These are phyloP conservation scores for Nyctibius bracteatus DNA, from an alignment of 2,113 vertebrate species.

Conservation along the genomic window DNA sequence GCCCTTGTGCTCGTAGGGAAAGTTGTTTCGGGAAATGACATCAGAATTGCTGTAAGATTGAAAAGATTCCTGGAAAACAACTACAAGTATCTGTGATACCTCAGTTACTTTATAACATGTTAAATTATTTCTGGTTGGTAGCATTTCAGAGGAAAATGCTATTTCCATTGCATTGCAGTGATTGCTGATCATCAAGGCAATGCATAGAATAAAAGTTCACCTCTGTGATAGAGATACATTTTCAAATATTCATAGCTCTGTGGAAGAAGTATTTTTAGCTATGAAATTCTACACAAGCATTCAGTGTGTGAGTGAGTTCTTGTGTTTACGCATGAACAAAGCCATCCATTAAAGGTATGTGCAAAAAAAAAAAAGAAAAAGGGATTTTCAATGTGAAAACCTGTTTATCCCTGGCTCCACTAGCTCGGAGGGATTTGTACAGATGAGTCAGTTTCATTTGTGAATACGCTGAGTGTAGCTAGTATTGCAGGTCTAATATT, in stretches of 20 bases:
- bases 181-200: background rate
- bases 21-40: background rate
- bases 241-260: constrained; percentile 29
- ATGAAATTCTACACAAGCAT: background rate
- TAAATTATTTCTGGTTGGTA: constrained; percentile 14
- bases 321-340: background rate
- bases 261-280: background rate
- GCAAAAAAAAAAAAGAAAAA: background rate
- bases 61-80: background rate
- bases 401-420: background rate
- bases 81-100: background rate
- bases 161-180: background rate
- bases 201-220: background rate
- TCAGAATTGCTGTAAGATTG: background rate
- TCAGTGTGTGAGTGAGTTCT: background rate
- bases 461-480: background rate
- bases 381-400: background rate
- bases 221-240: background rate
- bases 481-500: background rate
- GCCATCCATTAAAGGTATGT: background rate
- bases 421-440: background rate
- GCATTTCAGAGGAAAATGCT: background rate
- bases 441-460: background rate
- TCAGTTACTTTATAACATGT: background rate
- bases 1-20: background rate